Evolutionary conservation across 2,113 vertebrate genomes (phyloP).

Genomic region (Spea bombifrons): DNA sequence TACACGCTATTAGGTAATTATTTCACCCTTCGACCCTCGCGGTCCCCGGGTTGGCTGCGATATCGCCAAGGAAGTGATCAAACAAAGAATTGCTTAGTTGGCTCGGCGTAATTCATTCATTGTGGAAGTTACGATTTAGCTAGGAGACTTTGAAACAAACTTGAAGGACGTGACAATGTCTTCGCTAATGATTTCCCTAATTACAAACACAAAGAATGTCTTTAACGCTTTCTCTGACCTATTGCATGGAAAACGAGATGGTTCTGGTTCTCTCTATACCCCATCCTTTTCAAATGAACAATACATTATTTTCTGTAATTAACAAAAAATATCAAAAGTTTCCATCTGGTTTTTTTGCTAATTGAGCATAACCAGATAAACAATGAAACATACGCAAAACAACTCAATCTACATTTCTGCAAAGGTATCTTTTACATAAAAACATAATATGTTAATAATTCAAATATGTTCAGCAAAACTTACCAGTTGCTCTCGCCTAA

Average conservation of each 20-base stretch:
- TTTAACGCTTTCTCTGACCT: slow-evolving; percentile 13
- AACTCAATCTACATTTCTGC: too few relatives aligned
- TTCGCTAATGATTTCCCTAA: slow-evolving; percentile 73
- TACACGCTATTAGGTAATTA: slow-evolving; percentile 83
- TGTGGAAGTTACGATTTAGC: slow-evolving; percentile 64
- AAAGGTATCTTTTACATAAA: too few relatives aligned
- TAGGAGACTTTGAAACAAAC: slow-evolving; percentile 72
- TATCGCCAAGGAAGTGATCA: slow-evolving; percentile 68
- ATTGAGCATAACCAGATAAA: too few relatives aligned
- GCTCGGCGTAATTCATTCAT: slow-evolving; percentile 65
- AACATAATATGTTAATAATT: too few relatives aligned
- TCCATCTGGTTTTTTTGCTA: too few relatives aligned
- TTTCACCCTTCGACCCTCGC: slow-evolving; percentile 71
- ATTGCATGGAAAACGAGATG: not conserved
- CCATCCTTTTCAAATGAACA: too few relatives aligned
- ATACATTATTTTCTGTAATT: too few relatives aligned
- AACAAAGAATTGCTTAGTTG: slow-evolving; percentile 71
- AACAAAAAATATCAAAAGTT: too few relatives aligned
- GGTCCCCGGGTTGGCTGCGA: slow-evolving; percentile 61
- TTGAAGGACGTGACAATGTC: slow-evolving; percentile 61
- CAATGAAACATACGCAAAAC: too few relatives aligned
- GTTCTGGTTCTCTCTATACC: not conserved
- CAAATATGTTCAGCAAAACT: too few relatives aligned
- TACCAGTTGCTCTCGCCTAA: too few relatives aligned
- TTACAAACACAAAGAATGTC: slow-evolving; percentile 64